These are phyloP conservation scores for Chironomus tentans DNA, from an alignment of 2,888 invertebrate genomes.

Conservation along the genomic window DNA sequence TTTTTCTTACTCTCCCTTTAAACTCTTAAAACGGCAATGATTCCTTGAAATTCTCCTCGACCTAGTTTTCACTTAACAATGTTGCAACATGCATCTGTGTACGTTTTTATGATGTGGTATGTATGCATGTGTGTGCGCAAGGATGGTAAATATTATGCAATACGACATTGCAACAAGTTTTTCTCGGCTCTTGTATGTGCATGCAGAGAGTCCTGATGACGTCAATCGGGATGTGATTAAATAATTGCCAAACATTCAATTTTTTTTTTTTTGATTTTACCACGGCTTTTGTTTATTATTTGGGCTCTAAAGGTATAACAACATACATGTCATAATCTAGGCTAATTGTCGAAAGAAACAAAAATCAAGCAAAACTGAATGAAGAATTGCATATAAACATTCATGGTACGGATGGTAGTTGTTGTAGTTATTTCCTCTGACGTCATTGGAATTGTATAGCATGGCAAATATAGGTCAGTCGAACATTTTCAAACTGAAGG, in stretches of 20 bases:
- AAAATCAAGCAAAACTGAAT: background rate
- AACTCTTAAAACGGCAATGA: background rate
- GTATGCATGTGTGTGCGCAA: background rate
- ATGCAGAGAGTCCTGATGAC: background rate
- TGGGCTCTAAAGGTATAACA: no score
- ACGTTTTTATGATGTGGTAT: background rate
- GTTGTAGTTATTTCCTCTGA: conserved; percentile 1
- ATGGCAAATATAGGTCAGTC: conserved; percentile 19
- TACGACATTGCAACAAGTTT: conserved; percentile 22
- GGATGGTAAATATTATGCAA: background rate
- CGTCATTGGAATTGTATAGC: conserved; percentile 9
- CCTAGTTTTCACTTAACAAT: conserved; percentile 12
- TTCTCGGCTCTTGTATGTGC: background rate
- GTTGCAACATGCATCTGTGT: background rate
- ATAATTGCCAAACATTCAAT: no score
- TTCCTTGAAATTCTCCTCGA: background rate
- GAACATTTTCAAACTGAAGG: conserved; percentile 7
- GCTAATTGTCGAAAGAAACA: background rate
- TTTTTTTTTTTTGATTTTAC: no score
- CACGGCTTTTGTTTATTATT: no score
- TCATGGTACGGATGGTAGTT: background rate
- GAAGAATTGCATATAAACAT: background rate
- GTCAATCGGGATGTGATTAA: background rate
- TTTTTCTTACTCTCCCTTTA: background rate
- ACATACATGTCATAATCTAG: background rate